Percentiles rank a stretch among this genome's conserved stretches.
These are phyloP conservation scores for Therioaphis trifolii DNA, from an alignment of 2,888 invertebrate genomes.

Conservation along the genomic window DNA sequence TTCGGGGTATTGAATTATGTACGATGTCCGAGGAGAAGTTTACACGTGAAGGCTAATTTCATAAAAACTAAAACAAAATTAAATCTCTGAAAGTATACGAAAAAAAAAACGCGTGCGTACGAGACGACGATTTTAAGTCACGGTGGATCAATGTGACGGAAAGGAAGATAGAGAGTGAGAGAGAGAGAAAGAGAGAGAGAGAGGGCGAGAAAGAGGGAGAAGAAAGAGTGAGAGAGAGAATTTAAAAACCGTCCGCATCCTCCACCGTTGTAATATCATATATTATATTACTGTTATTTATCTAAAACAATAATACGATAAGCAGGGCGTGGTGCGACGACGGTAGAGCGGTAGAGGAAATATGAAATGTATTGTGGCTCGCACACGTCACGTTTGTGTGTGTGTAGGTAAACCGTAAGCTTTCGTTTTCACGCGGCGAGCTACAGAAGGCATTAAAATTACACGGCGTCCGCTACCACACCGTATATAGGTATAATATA, in stretches of 20 bases:
- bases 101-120: background rate
- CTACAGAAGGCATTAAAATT: background rate
- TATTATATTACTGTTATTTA: background rate
- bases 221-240: background rate
- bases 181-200: too few relatives aligned
- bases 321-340: background rate
- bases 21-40: background rate
- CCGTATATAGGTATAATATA: background rate
- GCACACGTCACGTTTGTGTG: background rate
- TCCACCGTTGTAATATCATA: background rate
- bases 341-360: background rate
- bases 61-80: slow-evolving; percentile 1
- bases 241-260: too few relatives aligned
- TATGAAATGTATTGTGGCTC: background rate
- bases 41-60: background rate
- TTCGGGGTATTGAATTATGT: slow-evolving; percentile 9
- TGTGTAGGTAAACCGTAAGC: background rate
- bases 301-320: background rate
- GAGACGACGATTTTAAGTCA: background rate
- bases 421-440: background rate
- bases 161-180: background rate
- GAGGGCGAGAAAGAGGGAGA: background rate
- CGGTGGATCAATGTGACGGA: background rate
- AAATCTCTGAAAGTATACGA: background rate
- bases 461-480: background rate